Conservation (phyloP, 2,797 vertebrate species). For the Cebuella pygmaea region DNA sequence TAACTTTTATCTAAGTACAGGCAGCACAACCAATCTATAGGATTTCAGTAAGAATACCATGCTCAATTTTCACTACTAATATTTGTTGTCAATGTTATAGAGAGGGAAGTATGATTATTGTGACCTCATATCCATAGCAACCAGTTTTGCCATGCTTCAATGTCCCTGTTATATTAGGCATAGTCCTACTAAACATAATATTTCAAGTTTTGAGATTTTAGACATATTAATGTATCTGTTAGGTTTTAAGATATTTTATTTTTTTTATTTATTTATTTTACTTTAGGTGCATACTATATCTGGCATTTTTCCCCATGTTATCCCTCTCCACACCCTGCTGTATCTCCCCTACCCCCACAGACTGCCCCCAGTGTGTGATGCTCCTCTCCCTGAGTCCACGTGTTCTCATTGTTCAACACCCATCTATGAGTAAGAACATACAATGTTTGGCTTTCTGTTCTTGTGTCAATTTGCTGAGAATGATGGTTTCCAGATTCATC, state of each 20-base stretch:
- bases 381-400: too few relatives aligned
- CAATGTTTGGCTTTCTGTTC: too few relatives aligned
- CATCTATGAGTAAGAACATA: too few relatives aligned
- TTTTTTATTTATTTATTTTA: too few relatives aligned
- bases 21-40: neutral
- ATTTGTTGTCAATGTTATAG: neutral
- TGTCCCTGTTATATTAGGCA: neutral
- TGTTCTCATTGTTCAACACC: too few relatives aligned
- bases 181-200: neutral
- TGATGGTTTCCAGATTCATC: too few relatives aligned
- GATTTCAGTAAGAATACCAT: neutral
- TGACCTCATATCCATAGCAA: neutral
- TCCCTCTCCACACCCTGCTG: too few relatives aligned
- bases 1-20: neutral
- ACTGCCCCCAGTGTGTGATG: too few relatives aligned
- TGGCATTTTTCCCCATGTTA: too few relatives aligned
- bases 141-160: neutral
- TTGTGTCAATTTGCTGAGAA: too few relatives aligned
- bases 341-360: too few relatives aligned
- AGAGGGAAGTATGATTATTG: neutral
- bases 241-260: neutral
- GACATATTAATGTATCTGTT: neutral
- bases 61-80: neutral
- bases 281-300: too few relatives aligned
- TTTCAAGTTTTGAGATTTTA: neutral